phyloP scores from a whole-genome alignment of 2,888 invertebrate genomes.

The Luperina testacea region DNA sequence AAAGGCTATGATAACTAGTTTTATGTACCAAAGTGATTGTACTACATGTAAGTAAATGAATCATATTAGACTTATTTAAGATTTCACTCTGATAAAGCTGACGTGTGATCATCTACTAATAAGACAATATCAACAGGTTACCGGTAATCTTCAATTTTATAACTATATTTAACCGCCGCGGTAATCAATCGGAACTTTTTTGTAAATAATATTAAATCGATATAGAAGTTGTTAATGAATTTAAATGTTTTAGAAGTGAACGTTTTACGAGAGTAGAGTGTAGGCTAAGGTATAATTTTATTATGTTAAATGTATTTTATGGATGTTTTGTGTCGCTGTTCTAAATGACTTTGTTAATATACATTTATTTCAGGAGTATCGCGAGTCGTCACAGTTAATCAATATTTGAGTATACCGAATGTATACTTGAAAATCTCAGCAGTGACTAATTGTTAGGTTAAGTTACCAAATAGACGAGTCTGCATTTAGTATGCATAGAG shows the following conservation, averaged over 20 bases:
- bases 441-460: slow-evolving; percentile 78
- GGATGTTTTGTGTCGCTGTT: slow-evolving; percentile 73
- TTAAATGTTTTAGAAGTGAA: slow-evolving; percentile 85
- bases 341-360: slow-evolving; percentile 74
- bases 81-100: slow-evolving; percentile 75
- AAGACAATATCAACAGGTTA: slow-evolving; percentile 84
- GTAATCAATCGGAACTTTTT: slow-evolving; percentile 66
- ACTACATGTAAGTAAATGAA: slow-evolving; percentile 73
- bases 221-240: slow-evolving; percentile 85
- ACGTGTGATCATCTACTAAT: slow-evolving; percentile 80
- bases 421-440: slow-evolving; percentile 74
- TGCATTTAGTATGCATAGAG: slow-evolving; percentile 86
- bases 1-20: slow-evolving; percentile 81
- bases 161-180: slow-evolving; percentile 73
- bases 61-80: slow-evolving; percentile 68
- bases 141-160: slow-evolving; percentile 76
- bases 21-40: slow-evolving; percentile 85
- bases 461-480: slow-evolving; percentile 83
- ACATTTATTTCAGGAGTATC: slow-evolving; percentile 49
- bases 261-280: slow-evolving; percentile 78
- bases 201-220: slow-evolving; percentile 83
- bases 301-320: slow-evolving; percentile 77
- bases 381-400: slow-evolving; percentile 48
- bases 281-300: slow-evolving; percentile 73
- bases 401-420: slow-evolving; percentile 59